Evolutionary conservation across 2,888 invertebrate genomes (phyloP).

Genomic region (Brachynemurus nebulosus): DNA sequence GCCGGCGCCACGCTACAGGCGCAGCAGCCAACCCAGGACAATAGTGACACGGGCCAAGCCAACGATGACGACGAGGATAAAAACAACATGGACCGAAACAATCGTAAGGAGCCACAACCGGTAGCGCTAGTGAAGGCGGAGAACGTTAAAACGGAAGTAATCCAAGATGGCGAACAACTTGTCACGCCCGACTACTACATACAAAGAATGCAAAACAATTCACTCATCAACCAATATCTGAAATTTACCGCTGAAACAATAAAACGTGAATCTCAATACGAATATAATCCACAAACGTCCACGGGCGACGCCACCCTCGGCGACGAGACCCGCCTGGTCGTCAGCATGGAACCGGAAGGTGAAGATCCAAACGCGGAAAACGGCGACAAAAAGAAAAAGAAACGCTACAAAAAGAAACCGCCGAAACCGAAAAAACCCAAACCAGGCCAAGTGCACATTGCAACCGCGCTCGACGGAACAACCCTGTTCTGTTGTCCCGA

Average conservation of each 20-base stretch:
- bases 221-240: slow-evolving; percentile 46
- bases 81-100: slow-evolving; percentile 27
- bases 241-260: slow-evolving; percentile 46
- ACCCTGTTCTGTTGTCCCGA: slow-evolving; percentile 67
- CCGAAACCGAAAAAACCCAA: slow-evolving; percentile 65
- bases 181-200: slow-evolving; percentile 38
- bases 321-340: slow-evolving; percentile 23
- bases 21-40: slow-evolving; percentile 22
- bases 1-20: slow-evolving; percentile 17
- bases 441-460: slow-evolving; percentile 65
- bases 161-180: slow-evolving; percentile 27
- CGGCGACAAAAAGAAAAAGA: slow-evolving; percentile 47
- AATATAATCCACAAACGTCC: slow-evolving; percentile 31
- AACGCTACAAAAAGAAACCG: slow-evolving; percentile 69
- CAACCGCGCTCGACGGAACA: slow-evolving; percentile 59
- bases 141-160: slow-evolving; percentile 28
- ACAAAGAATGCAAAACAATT: slow-evolving; percentile 31
- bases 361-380: slow-evolving; percentile 26
- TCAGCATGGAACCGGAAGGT: slow-evolving; percentile 28
- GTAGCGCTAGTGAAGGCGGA: slow-evolving; percentile 37
- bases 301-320: slow-evolving; percentile 27
- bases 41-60: slow-evolving; percentile 10
- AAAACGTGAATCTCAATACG: slow-evolving; percentile 34
- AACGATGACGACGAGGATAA: slow-evolving; percentile 21
- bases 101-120: slow-evolving; percentile 30